Percentiles rank a stretch among this genome's conserved stretches.
Evolutionary conservation across 2,797 vertebrate species (phyloP).

Genomic region (Sus cebifrons): DNA sequence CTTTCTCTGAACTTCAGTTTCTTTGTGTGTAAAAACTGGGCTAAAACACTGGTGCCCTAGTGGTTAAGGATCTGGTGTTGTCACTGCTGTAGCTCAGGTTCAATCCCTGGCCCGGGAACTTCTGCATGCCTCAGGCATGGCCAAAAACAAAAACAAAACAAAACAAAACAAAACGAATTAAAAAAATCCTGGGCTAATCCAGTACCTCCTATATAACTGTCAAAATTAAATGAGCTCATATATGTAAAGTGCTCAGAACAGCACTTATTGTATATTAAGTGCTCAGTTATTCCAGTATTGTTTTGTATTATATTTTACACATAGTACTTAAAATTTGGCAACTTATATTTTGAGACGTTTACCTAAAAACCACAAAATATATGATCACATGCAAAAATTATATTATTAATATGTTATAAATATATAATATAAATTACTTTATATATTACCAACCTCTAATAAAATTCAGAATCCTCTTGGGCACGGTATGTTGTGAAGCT

Average conservation of each 20-base stretch:
- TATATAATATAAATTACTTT: not conserved
- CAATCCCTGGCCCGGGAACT: too few species aligned
- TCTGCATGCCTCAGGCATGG: too few species aligned
- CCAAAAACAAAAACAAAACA: too few species aligned
- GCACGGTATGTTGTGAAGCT: not conserved
- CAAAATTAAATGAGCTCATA: not conserved
- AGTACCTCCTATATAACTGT: not conserved
- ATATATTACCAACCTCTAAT: not conserved
- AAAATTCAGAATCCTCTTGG: not conserved
- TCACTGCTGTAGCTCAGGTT: too few species aligned
- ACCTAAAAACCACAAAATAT: not conserved
- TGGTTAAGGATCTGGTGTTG: too few species aligned
- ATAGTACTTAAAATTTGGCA: not conserved
- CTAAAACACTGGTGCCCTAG: not conserved
- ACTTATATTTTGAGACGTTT: not conserved
- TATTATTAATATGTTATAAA: not conserved
- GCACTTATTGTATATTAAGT: not conserved
- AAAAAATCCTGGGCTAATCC: not conserved
- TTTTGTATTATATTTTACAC: constrained; percentile 24
- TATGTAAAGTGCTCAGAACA: not conserved
- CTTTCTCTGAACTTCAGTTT: not conserved
- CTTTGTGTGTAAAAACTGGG: not conserved
- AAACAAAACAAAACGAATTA: too few species aligned
- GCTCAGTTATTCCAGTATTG: constrained; percentile 11
- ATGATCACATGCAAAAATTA: not conserved